These are phyloP conservation scores for Drepana arcuata DNA, from an alignment of 1,140 invertebrate genomes.

Conservation along the genomic window DNA sequence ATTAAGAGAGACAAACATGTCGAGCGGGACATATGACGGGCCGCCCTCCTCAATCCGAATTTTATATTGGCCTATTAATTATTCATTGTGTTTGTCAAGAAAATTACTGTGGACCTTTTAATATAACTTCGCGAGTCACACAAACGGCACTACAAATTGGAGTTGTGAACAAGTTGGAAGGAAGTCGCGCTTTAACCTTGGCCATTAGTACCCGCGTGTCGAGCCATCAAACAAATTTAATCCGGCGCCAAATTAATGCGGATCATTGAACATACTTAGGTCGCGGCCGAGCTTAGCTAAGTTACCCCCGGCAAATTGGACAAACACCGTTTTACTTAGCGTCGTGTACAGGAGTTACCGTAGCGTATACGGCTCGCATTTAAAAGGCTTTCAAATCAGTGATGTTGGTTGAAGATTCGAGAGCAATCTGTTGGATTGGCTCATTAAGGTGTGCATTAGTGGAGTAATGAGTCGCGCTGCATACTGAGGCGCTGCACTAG, in stretches of 20 bases:
- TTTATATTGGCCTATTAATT: constrained; percentile 65
- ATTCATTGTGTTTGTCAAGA: constrained; percentile 65
- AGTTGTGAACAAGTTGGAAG: constrained; percentile 49
- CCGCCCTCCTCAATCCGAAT: constrained; percentile 57
- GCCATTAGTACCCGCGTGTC: constrained; percentile 43
- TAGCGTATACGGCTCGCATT: too few relatives aligned
- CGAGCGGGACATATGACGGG: constrained; percentile 41
- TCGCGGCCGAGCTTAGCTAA: too few relatives aligned
- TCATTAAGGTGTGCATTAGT: constrained; percentile 67
- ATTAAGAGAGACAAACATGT: constrained; percentile 67
- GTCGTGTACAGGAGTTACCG: too few relatives aligned
- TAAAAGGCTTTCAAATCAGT: constrained; percentile 61
- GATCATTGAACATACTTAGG: constrained; percentile 33
- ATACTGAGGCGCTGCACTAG: too few relatives aligned
- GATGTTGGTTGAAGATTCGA: constrained; percentile 57
- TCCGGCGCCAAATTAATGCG: constrained; percentile 42
- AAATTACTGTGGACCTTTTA: constrained; percentile 64
- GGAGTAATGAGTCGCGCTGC: constrained; percentile 69
- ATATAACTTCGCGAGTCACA: constrained; percentile 57
- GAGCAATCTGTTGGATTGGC: constrained; percentile 70
- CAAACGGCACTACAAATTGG: constrained; percentile 56
- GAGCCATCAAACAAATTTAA: constrained; percentile 43
- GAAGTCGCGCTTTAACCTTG: constrained; percentile 44
- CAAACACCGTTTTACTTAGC: too few relatives aligned
- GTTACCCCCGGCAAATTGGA: too few relatives aligned